Percentiles rank a stretch among this genome's conserved stretches.
Evolutionary conservation across 2,113 vertebrate species (phyloP).

Genomic region (Laterallus jamaicensis): DNA sequence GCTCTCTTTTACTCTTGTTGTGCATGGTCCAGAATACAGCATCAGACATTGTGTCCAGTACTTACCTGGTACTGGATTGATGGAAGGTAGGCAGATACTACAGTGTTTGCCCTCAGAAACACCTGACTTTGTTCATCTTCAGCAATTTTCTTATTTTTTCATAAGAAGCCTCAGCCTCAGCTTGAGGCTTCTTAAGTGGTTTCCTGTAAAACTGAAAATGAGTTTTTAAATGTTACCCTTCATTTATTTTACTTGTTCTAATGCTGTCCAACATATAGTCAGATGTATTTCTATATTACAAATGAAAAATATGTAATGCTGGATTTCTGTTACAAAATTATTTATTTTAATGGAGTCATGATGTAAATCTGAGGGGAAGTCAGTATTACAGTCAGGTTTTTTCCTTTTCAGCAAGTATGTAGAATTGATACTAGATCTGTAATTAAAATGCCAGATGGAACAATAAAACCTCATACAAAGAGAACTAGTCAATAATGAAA

Average conservation of each 20-base stretch:
- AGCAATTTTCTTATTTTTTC: background rate
- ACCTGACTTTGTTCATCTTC: background rate
- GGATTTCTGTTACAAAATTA: background rate
- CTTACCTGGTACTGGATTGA: background rate
- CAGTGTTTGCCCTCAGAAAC: background rate
- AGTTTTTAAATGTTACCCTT: background rate
- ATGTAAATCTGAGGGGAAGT: background rate
- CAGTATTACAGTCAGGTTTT: background rate
- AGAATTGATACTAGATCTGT: background rate
- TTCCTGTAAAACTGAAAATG: background rate
- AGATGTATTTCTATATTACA: background rate
- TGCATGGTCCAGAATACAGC: background rate
- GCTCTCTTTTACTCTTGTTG: background rate
- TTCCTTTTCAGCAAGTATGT: background rate
- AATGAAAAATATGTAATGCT: background rate
- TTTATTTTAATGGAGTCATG: background rate
- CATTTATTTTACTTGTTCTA: background rate
- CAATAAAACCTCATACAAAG: background rate
- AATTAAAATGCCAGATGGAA: conserved; percentile 52
- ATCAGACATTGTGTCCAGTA: too few relatives aligned
- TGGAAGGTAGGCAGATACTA: too few relatives aligned
- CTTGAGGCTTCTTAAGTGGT: background rate
- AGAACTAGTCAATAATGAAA: conserved; percentile 7
- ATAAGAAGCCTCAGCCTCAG: background rate
- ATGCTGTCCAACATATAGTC: background rate